A percentile compares a stretch with the other conserved stretches of the same genome.
Conservation (phyloP, 2,797 vertebrate genomes). For the Paguma larvata region DNA sequence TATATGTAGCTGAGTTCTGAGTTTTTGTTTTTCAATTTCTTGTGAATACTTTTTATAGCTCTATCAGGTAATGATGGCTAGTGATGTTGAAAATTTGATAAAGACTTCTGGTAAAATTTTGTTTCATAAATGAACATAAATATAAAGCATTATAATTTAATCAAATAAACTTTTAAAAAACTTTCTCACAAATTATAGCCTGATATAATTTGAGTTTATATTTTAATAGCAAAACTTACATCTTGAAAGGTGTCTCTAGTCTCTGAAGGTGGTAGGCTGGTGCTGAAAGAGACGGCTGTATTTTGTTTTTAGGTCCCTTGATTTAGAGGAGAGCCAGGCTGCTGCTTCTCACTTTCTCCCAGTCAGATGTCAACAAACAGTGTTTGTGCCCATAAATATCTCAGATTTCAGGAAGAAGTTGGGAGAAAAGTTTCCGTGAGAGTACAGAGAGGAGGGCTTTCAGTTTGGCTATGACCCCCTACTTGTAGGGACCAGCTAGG, state of each 20-base stretch:
- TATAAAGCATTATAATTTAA: conserved; percentile 15
- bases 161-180: neutral
- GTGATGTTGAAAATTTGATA: conserved; percentile 57
- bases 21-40: conserved; percentile 53
- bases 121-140: conserved; percentile 59
- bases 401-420: neutral
- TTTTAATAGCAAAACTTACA: conserved; percentile 28
- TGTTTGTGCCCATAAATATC: neutral
- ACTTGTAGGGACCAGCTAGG: neutral
- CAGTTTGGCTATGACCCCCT: neutral
- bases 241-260: conserved; percentile 22
- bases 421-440: neutral
- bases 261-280: neutral
- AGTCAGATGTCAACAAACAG: neutral
- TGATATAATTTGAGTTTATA: conserved; percentile 51
- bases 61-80: neutral
- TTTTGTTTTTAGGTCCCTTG: neutral
- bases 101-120: conserved; percentile 26
- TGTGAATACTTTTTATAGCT: conserved; percentile 40
- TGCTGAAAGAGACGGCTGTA: neutral
- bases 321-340: neutral
- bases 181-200: neutral
- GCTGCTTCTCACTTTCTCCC: neutral
- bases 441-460: neutral
- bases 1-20: conserved; percentile 25